phyloP scores from a whole-genome alignment of 2,797 vertebrate genomes.

The Hephaestus fuliginosus region DNA sequence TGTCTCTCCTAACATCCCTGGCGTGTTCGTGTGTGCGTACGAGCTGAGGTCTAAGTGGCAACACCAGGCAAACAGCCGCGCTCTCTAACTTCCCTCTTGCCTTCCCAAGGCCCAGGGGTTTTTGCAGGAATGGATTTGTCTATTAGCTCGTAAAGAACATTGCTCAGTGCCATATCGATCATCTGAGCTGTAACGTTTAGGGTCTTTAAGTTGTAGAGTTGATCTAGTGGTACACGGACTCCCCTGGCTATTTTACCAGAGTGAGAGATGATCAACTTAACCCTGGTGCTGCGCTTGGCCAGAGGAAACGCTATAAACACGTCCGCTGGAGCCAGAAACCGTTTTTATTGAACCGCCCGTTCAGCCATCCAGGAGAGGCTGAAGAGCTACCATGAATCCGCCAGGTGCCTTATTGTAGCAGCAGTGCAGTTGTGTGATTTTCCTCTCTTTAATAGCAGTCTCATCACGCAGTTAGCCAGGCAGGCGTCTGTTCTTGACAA shows the following conservation, averaged over 20 bases:
- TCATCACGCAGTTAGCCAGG: conserved; percentile 77
- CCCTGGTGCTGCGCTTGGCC: conserved; percentile 77
- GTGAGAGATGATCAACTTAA: conserved; percentile 87
- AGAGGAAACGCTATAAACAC: conserved; percentile 82
- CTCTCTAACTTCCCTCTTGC: conserved; percentile 71
- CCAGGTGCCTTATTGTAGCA: conserved; percentile 66
- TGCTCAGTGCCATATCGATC: conserved; percentile 88
- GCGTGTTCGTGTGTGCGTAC: conserved; percentile 58
- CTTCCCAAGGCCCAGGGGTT: conserved; percentile 76
- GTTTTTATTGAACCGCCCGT: conserved; percentile 76
- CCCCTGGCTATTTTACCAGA: conserved; percentile 86
- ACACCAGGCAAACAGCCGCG: conserved; percentile 73
- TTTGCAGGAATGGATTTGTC: conserved; percentile 86
- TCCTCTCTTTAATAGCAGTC: conserved; percentile 67
- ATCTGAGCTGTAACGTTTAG: conserved; percentile 87
- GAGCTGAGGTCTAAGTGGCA: conserved; percentile 67
- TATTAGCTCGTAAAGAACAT: conserved; percentile 90
- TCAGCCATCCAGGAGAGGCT: conserved; percentile 66
- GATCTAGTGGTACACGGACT: conserved; percentile 86
- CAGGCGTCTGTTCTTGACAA: conserved; percentile 75
- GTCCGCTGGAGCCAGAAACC: conserved; percentile 74
- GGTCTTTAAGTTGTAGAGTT: conserved; percentile 87
- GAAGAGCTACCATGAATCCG: conserved; percentile 52
- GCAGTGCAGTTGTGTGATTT: conserved; percentile 40
- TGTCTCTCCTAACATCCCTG: conserved; percentile 38